Base-by-base conservation (phyloP, 2,113 vertebrate species). In the Artemisiospiza belli region DNA sequence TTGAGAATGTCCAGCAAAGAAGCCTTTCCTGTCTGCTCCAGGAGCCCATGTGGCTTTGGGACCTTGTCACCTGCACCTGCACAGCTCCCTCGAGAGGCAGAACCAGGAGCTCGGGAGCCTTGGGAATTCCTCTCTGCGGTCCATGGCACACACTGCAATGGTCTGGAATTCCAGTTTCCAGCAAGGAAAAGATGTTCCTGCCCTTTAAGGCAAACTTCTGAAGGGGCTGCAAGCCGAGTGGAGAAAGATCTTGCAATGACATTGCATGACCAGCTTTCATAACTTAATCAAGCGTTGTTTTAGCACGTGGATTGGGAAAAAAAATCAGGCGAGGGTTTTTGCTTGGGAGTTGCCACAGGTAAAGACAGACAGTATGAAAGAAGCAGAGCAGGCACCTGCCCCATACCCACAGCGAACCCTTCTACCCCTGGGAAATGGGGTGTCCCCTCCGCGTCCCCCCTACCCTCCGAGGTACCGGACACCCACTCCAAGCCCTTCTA, bases 31-130 rank as follows among this genome's bases (percentile, higher is more conserved):
- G 7, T 14, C 27, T 47, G 41, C n/a, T 46, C 57, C 58, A 41
- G 24, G 23, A 62, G 61, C 51, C n/a, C 10, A 1, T 21, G 6
- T 0, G 0, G 21, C 27, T 44, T 57, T 6, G 4, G 4, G 5
- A 33, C 31, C 24, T 52, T 4, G 2, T 21, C 37, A 58, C 24
- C 58, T 61, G 25, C 37, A 58, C 24, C 58, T 61, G 25, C 64
- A 2, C 0, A 2, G 21, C 17, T 91, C 41, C 33, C 25, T 46
- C 0, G 0, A 3, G n/a, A 66, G 37, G 55, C 66, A 67, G 46
- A 63, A 46, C 31, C 64, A 72, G 47, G n/a, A 16, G 11, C 2
- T 1, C 0, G 0, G 13, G 21, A n/a, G 23, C 28, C 28, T 18
- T 0, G 0, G 22, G 16, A 24, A 61, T 59, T n/a, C 25, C 47